phyloP scores from a whole-genome alignment of 1,140 invertebrate species.

The Scaptomyza montana region DNA sequence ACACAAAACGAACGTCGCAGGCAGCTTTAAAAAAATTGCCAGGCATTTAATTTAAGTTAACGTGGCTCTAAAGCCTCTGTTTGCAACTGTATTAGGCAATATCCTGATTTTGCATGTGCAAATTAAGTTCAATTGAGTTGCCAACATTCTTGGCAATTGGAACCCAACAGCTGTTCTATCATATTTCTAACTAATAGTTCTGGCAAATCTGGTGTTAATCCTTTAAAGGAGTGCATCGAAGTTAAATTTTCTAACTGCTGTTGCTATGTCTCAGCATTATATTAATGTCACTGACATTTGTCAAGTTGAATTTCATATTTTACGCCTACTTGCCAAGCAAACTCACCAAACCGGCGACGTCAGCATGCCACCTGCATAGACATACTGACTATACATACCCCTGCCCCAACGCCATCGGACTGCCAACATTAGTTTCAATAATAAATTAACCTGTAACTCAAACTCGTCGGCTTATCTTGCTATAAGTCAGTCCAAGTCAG shows the following conservation, averaged over 20 bases:
- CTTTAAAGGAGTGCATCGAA: background rate
- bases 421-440: constrained; percentile 72
- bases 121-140: constrained; percentile 55
- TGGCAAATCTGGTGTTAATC: background rate
- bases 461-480: constrained; percentile 63
- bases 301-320: constrained; percentile 71
- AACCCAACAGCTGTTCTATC: constrained; percentile 3
- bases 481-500: constrained; percentile 55
- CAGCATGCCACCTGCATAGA: constrained; percentile 44
- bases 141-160: background rate
- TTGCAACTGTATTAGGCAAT: too few species aligned
- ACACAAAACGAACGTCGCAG: constrained; percentile 35
- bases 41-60: constrained; percentile 18
- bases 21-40: constrained; percentile 41
- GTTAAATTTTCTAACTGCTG: constrained; percentile 4
- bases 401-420: background rate
- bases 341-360: constrained; percentile 34
- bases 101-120: constrained; percentile 30
- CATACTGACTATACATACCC: background rate
- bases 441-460: constrained; percentile 73
- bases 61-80: constrained; percentile 15
- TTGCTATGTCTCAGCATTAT: constrained; percentile 57
- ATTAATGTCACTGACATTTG: constrained; percentile 74
- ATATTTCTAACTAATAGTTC: background rate
- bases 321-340: constrained; percentile 23